A percentile compares a stretch with the other conserved stretches of the same genome.
Evolutionary conservation across 2,888 invertebrate species (phyloP).

Genomic region (Drosophila niveifrons): DNA sequence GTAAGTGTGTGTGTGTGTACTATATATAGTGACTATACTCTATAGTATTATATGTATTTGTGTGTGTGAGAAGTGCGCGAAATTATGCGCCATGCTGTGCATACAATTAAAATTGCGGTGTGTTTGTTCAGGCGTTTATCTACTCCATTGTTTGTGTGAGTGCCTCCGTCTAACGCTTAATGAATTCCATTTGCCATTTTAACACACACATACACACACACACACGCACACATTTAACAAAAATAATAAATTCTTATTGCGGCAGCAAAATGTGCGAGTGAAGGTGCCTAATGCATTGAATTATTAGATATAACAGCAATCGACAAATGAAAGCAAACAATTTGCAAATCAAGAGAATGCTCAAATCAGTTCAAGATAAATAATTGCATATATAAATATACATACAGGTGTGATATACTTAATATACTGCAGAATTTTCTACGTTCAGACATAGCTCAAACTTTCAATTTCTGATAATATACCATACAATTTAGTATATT

Average conservation of each 20-base stretch:
- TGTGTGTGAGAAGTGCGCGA: conserved; percentile 22
- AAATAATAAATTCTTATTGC: background rate
- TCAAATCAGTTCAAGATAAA: no score
- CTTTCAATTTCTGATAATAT: no score
- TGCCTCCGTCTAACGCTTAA: conserved; percentile 30
- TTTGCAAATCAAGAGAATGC: no score
- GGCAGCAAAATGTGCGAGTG: background rate
- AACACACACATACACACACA: background rate
- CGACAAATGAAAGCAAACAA: no score
- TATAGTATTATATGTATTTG: background rate
- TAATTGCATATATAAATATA: no score
- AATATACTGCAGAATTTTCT: no score
- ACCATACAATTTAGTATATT: no score
- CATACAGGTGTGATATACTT: no score
- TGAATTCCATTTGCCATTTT: conserved; percentile 43
- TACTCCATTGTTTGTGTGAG: conserved; percentile 15
- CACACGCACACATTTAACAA: background rate
- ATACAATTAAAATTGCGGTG: conserved; percentile 54
- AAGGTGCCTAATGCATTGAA: background rate
- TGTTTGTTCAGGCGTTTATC: conserved; percentile 57
- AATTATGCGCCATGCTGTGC: conserved; percentile 57
- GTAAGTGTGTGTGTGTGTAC: conserved; percentile 1
- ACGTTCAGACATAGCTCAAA: no score
- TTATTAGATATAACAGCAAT: no score
- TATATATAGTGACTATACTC: no score